A percentile compares a stretch with the other conserved stretches of the same genome.
Conservation (phyloP, 1,140 invertebrate species). For the Brachionus manjavacas region DNA sequence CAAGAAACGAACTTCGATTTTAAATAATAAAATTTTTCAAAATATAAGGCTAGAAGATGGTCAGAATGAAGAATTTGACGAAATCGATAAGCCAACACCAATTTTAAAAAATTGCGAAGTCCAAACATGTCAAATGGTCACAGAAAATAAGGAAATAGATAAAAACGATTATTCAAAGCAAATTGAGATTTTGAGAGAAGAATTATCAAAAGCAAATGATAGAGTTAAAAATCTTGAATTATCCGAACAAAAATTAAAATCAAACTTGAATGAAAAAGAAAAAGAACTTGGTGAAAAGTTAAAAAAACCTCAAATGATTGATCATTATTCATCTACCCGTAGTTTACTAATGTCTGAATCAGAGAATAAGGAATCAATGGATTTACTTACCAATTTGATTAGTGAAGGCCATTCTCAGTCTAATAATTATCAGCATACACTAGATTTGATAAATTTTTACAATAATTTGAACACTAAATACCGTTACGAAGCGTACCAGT, state of each 20-base stretch:
- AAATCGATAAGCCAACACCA: background rate
- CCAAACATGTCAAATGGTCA: background rate
- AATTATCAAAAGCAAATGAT: background rate
- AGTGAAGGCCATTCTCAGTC: background rate
- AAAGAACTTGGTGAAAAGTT: background rate
- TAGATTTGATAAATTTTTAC: slow-evolving; percentile 22
- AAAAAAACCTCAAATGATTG: background rate
- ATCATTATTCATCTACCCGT: background rate
- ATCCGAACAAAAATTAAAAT: background rate
- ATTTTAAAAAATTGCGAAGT: background rate
- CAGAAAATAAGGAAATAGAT: background rate
- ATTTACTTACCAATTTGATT: background rate
- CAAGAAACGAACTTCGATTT: background rate
- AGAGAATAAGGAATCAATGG: background rate
- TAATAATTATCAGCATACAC: background rate
- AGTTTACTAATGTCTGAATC: background rate
- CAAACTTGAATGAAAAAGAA: slow-evolving; percentile 1
- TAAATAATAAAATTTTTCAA: slow-evolving; percentile 29
- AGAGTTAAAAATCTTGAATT: background rate
- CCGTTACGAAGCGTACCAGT: slow-evolving; percentile 10
- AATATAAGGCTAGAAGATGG: background rate
- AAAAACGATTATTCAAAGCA: background rate
- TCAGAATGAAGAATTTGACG: background rate
- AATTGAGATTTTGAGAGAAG: background rate
- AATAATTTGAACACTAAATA: background rate